Evolutionary conservation across 2,113 vertebrate genomes (phyloP).

Genomic region (Prunella himalayana): DNA sequence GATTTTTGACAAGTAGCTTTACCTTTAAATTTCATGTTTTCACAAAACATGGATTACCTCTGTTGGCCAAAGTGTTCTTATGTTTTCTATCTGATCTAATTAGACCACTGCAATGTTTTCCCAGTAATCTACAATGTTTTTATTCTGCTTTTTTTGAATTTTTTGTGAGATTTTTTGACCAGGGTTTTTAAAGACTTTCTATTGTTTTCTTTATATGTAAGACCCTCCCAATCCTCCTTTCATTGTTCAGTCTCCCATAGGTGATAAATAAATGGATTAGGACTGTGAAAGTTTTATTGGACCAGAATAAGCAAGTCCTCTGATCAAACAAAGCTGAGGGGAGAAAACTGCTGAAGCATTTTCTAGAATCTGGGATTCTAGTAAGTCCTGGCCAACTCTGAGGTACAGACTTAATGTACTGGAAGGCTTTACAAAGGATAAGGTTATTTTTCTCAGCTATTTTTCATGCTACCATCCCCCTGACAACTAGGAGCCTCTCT

Average conservation of each 20-base stretch:
- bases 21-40: not conserved
- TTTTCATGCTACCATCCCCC: not conserved
- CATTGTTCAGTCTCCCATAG: not conserved
- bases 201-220: not conserved
- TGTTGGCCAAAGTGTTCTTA: not conserved
- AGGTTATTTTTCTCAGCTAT: not conserved
- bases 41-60: not conserved
- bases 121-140: not conserved
- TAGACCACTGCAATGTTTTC: not conserved
- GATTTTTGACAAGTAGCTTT: not conserved
- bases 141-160: not conserved
- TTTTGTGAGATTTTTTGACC: not conserved
- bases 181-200: not conserved
- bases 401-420: not conserved
- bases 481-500: not conserved
- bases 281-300: not conserved
- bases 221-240: rapidly evolving
- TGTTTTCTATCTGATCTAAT: not conserved
- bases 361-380: not conserved
- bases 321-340: not conserved
- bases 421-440: not conserved
- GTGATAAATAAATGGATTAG: not conserved
- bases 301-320: not conserved
- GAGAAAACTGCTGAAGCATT: not conserved
- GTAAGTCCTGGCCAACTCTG: not conserved